Base-by-base conservation (phyloP, 2,888 invertebrate species). In the Machimus rusticus region DNA sequence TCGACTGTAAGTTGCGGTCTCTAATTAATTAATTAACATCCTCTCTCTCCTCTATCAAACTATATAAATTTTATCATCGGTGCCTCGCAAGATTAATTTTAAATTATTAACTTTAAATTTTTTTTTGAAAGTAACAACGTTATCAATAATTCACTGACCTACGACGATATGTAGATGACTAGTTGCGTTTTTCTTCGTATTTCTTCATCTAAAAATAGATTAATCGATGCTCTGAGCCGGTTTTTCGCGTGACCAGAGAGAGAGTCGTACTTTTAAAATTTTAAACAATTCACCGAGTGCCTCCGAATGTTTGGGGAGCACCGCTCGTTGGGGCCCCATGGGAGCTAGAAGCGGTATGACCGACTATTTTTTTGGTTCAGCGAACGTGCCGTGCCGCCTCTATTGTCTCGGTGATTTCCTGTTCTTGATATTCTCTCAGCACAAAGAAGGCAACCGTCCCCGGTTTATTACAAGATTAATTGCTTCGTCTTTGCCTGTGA, bases 121-220 rank as follows among this genome's bases (percentile, higher is more conserved):
- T 28, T 23, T 66, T 66, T 28, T 66, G 66, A 66, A 51, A 51
- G 51, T 51, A 19, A 51, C 51, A 5, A 66, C 28, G 12, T 28
- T 66, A 78, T 78, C 78, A 39, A 51, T 79, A 79, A 79, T 79
- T 46, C 51, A 79, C 79, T 79, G 79, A 79, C 79, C 46, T 51
- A 79, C 79, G 51, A 46, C 79, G 31, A 43, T 28, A 23, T 78
- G 23, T 5, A 39, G 12, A 37, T 78, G 66, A 46, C 66, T 19
- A 6, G 66, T 19, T 28, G 66, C 28, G 66, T 23, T 66, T 57
- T 66, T 66, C 66, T 66, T 19, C 23, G 23, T 28, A 14, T 66
- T 23, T 66, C 23, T 23, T 66, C 14, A 19, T 37, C 51, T 79
- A 79, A 79, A 79, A 79, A 51, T 51, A 79, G 51, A 46, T 31